Evolutionary conservation across 2,113 vertebrate species (phyloP).

Genomic region (human): GRCh38 chr20:51288001-51288500

Average conservation of each 20-base stretch:
- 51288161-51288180: background rate
- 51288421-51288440: background rate
- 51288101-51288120: background rate
- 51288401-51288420: background rate
- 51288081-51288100: no score
- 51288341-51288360: background rate
- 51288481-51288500: background rate
- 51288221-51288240: rapidly evolving
- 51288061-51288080: background rate
- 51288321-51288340: background rate
- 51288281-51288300: background rate
- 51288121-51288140: background rate
- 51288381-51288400: background rate
- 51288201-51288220: background rate
- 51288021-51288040: background rate
- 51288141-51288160: background rate
- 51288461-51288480: background rate
- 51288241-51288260: background rate
- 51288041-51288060: background rate
- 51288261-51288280: background rate
- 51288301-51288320: background rate
- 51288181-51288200: no score
- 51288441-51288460: rapidly evolving
- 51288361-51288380: rapidly evolving
- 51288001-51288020: background rate